Conservation (phyloP, 2,113 vertebrate genomes). For the Numenius arquata region DNA sequence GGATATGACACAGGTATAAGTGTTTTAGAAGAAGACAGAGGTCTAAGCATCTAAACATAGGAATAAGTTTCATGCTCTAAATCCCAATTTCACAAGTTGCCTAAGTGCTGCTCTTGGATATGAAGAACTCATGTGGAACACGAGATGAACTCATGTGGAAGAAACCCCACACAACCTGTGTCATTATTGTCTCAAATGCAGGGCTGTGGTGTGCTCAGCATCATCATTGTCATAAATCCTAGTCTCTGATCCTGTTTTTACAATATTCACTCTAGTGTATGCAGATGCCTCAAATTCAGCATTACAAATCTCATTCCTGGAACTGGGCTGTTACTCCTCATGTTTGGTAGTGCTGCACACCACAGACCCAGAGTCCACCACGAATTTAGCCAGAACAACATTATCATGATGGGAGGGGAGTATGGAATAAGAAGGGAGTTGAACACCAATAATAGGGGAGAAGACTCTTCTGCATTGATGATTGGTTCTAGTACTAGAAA, state of each 20-base stretch:
- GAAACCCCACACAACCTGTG: neutral
- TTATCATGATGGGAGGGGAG: neutral
- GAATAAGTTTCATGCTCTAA: conserved; percentile 38
- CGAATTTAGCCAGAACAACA: neutral
- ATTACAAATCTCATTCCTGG: neutral
- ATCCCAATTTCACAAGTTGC: conserved; percentile 23
- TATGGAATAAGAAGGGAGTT: neutral
- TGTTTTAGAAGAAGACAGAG: neutral
- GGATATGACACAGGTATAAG: accelerated
- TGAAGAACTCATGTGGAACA: neutral
- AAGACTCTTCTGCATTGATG: neutral
- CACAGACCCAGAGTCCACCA: neutral
- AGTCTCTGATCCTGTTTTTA: neutral
- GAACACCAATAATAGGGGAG: neutral
- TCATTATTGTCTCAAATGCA: neutral
- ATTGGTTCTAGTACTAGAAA: neutral
- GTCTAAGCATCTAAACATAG: neutral
- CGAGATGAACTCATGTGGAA: neutral
- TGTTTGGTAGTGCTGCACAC: neutral
- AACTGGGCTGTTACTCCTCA: neutral
- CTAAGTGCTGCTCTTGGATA: neutral
- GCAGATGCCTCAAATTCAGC: neutral
- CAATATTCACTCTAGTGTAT: no score
- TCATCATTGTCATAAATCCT: neutral
- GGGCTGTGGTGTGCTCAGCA: neutral